A percentile compares a stretch with the other conserved stretches of the same genome.
Conservation (phyloP, 2,113 vertebrate species). For the Xenus cinereus region DNA sequence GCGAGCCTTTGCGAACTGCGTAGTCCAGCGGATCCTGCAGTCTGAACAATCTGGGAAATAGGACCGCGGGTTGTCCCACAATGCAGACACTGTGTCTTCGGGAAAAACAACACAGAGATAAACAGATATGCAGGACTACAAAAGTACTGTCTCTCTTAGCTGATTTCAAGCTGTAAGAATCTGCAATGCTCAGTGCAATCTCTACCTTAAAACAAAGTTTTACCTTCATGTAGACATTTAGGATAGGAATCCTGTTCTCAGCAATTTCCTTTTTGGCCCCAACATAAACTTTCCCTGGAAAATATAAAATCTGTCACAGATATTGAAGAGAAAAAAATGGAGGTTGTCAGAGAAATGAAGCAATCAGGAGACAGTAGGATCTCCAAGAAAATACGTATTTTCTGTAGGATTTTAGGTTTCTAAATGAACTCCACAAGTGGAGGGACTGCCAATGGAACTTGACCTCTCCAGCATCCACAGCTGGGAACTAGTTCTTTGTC, state of each 20-base stretch:
- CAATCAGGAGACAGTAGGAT: not conserved
- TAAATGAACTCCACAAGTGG: not conserved
- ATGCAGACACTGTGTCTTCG: not conserved
- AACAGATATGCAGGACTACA: not conserved
- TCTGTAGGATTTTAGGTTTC: not conserved
- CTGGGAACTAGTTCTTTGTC: not conserved
- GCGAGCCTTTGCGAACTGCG: not conserved
- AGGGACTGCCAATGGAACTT: not conserved
- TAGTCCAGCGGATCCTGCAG: not conserved
- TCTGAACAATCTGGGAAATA: not conserved
- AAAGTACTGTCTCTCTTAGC: not conserved
- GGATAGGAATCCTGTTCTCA: constrained; percentile 86
- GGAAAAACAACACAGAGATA: not conserved
- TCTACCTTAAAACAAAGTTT: not conserved
- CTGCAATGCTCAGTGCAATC: not conserved
- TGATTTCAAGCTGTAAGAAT: not conserved
- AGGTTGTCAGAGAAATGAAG: not conserved
- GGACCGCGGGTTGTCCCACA: not conserved
- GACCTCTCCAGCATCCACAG: not conserved
- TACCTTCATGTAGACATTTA: constrained; percentile 96
- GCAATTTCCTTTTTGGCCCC: constrained; percentile 93
- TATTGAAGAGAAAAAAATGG: not conserved
- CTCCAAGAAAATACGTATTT: not conserved
- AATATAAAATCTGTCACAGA: not conserved
- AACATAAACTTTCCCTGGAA: constrained; percentile 88